Conservation (phyloP, 2,888 invertebrate species). For the Pollenia amentaria region DNA sequence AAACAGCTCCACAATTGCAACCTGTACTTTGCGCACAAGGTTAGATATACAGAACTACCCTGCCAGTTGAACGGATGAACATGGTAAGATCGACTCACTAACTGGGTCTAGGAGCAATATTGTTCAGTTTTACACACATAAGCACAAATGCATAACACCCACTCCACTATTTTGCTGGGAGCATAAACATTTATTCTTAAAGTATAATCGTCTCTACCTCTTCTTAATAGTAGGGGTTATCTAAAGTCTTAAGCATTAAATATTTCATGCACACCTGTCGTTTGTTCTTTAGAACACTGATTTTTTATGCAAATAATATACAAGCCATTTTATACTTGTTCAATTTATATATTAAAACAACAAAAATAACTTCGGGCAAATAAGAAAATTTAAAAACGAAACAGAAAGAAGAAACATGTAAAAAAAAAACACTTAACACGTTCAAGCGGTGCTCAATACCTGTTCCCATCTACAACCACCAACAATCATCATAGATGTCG, state of each 20-base stretch:
- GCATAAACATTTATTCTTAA: too few relatives aligned
- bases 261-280: constrained; percentile 33
- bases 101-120: too few relatives aligned
- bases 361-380: constrained; percentile 30
- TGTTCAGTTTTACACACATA: too few relatives aligned
- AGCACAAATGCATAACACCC: too few relatives aligned
- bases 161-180: too few relatives aligned
- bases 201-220: too few relatives aligned
- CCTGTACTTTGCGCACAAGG: too few relatives aligned
- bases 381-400: constrained; percentile 12
- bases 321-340: constrained; percentile 42
- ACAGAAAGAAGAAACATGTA: background rate
- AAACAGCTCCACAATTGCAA: too few relatives aligned
- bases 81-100: too few relatives aligned
- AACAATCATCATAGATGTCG: constrained; percentile 34
- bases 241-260: background rate
- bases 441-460: constrained; percentile 27
- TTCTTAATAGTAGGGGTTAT: background rate
- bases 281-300: constrained; percentile 29
- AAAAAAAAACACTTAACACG: constrained; percentile 44
- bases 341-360: constrained; percentile 38
- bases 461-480: background rate
- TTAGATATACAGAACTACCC: too few relatives aligned
- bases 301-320: constrained; percentile 54
- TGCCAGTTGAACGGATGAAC: too few relatives aligned